These are phyloP conservation scores for Agrochola lychnidis DNA, from an alignment of 2,888 invertebrate species.

Conservation along the genomic window DNA sequence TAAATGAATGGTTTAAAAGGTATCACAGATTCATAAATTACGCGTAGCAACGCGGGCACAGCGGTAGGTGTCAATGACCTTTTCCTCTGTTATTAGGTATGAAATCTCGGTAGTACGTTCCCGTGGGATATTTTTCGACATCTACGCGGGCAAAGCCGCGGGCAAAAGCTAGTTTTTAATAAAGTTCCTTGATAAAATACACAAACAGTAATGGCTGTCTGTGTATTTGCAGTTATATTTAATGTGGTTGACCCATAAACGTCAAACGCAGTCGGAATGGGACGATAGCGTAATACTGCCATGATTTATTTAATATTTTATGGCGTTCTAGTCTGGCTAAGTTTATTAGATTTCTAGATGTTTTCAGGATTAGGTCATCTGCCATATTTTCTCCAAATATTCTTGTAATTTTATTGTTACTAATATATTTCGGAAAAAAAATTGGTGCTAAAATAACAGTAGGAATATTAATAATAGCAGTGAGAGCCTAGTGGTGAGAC, in stretches of 20 bases:
- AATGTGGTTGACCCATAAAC: constrained; percentile 29
- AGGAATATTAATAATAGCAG: no score
- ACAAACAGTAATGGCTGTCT: neutral
- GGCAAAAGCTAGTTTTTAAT: no score
- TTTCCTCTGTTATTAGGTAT: no score
- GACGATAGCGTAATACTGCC: constrained; percentile 2
- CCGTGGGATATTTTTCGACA: no score
- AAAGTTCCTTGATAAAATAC: neutral
- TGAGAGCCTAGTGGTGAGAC: no score
- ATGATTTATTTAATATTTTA: constrained; percentile 5
- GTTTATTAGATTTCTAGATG: constrained; percentile 20
- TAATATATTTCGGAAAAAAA: neutral
- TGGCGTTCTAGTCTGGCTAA: neutral
- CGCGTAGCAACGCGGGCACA: no score
- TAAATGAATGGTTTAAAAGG: no score
- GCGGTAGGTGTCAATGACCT: no score
- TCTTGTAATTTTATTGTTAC: neutral
- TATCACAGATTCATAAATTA: no score
- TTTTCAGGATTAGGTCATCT: neutral
- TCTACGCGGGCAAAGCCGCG: no score
- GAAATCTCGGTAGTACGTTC: no score
- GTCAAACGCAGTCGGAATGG: neutral
- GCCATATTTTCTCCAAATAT: neutral
- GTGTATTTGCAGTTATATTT: constrained; percentile 5
- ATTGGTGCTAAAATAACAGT: no score